Base-by-base conservation (phyloP, 1,140 invertebrate species). In the Hyphantria cunea region DNA sequence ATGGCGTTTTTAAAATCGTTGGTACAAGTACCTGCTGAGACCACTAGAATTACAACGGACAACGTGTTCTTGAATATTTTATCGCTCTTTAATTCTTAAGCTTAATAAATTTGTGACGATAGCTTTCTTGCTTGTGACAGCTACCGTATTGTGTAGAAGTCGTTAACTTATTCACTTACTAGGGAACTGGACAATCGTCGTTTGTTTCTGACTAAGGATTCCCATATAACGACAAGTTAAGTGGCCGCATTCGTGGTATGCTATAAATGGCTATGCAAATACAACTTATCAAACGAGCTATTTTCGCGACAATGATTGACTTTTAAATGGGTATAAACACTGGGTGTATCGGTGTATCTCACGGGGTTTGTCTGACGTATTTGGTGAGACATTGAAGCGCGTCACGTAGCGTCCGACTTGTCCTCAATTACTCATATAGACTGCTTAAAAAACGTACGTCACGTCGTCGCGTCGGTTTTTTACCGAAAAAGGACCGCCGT, bases 291-390 rank as follows among this genome's bases (percentile, higher is more conserved):
- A 69, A 66, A 65, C 63, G 62, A 69, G 54, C 34, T 55, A 47
- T 61, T 64, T 68, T 63, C 37, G 58, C 56, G 74, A 77, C 69
- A 82, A 75, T 78, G 74, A 82, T 81, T 79, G 79, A 77, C 79
- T 79, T 77, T 74, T 74, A 79, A 79, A 82, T 77, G 72, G 70
- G 41, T 48, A 68, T 76, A 74, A 71, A 68, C 45, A 67, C 42
- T 42, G 51, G 37, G 55, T 66, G 70, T 68, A 74, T 73, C 64
- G 64, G 55, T 69, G 62, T 74, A 70, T 65, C 64, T 59, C 39
- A 62, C 55, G 56, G 47, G 31, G 53, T 17, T 11, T 15, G 52
- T 6, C 45, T 17, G 50, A 37, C 50, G 32, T 33, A 33, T 8
- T 39, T 13, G 45, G 45, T 31, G 44, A 17, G 15, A 39, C 37